These are phyloP conservation scores for Crocuta crocuta DNA, from an alignment of 2,113 vertebrate species.

Conservation along the genomic window DNA sequence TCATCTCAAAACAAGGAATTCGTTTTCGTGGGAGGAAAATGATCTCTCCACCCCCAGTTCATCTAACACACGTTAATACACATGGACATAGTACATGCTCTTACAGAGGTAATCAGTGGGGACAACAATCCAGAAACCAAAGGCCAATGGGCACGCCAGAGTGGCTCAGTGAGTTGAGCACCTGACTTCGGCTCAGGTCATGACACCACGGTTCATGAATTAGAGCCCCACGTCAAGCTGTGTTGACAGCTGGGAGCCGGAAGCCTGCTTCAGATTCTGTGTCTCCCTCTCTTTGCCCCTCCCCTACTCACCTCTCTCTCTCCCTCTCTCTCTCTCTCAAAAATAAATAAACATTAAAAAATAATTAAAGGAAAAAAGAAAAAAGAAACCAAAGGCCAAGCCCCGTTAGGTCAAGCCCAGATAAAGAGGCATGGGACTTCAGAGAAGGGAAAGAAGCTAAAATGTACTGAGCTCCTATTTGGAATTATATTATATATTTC, in stretches of 20 bases:
- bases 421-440: background rate
- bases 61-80: background rate
- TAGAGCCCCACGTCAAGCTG: too few relatives aligned
- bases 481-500: background rate
- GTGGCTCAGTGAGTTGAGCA: too few relatives aligned
- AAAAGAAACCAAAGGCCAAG: background rate
- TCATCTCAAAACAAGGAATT: background rate
- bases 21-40: background rate
- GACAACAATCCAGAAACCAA: background rate
- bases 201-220: too few relatives aligned
- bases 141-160: background rate
- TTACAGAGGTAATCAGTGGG: background rate
- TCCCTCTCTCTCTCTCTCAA: too few relatives aligned
- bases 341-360: too few relatives aligned
- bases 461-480: background rate
- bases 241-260: too few relatives aligned
- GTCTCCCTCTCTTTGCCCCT: too few relatives aligned
- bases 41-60: fast-evolving
- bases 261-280: too few relatives aligned
- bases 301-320: too few relatives aligned
- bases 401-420: background rate
- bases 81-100: background rate
- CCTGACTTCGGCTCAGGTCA: too few relatives aligned
- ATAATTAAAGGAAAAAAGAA: too few relatives aligned
- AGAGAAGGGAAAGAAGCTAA: background rate